A percentile compares a stretch with the other conserved stretches of the same genome.
These are phyloP conservation scores for Lycaena phlaeas DNA, from an alignment of 2,888 invertebrate species.

Conservation along the genomic window DNA sequence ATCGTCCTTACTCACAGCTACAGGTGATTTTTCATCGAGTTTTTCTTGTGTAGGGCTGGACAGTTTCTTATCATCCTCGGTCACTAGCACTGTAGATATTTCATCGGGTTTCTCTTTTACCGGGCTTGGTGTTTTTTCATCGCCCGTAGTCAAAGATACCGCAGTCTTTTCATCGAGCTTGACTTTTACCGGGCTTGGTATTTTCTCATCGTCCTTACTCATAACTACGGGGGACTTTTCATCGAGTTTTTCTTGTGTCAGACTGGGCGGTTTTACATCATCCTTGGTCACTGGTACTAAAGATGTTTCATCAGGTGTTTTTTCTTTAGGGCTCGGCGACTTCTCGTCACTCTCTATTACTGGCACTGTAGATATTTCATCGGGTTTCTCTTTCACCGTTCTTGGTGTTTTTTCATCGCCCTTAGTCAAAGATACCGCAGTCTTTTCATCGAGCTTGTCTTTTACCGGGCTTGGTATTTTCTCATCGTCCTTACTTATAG, in stretches of 20 bases:
- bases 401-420: conserved; percentile 7
- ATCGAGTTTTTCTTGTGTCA: neutral
- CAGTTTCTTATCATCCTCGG: no score
- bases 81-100: no score
- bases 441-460: neutral
- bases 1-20: neutral
- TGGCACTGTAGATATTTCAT: neutral
- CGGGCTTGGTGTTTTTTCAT: conserved; percentile 6
- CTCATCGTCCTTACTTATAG: neutral
- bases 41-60: no score
- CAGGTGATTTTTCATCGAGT: neutral
- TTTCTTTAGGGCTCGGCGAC: no score
- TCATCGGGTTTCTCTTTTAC: neutral
- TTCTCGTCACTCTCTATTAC: no score
- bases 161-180: neutral
- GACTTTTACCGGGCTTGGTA: conserved; percentile 9
- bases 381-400: neutral
- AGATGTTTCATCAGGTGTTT: no score
- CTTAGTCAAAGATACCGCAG: neutral
- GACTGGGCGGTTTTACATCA: neutral
- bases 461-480: neutral
- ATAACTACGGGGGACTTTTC: neutral
- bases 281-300: no score
- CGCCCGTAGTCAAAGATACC: neutral
- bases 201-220: conserved; percentile 10